Evolutionary conservation across 2,113 vertebrate genomes (phyloP).

Genomic region (Sciurus niger): DNA sequence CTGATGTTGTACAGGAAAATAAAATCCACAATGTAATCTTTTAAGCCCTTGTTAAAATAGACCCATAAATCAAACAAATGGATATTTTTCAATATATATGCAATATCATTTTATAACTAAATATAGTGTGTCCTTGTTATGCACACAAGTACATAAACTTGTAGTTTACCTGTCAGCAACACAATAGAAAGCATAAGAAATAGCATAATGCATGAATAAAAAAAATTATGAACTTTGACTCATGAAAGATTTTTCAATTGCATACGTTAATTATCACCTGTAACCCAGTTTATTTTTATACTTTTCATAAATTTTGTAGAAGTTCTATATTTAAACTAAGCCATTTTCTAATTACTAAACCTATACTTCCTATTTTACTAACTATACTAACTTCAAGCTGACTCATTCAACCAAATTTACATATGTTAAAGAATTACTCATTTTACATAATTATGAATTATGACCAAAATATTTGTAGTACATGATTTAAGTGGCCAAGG

Average conservation of each 20-base stretch:
- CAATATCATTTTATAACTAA: not conserved
- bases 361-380: not conserved
- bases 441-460: constrained; percentile 17
- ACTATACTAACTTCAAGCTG: not conserved
- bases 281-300: not conserved
- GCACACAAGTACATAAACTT: not conserved
- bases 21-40: not conserved
- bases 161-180: not conserved
- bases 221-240: not conserved
- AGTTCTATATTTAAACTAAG: not conserved
- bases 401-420: not conserved
- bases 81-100: not conserved
- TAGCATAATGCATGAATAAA: not conserved
- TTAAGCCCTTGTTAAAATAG: not conserved
- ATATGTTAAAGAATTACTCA: not conserved
- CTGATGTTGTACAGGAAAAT: not conserved
- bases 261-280: not conserved
- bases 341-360: not conserved
- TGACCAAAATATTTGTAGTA: not conserved
- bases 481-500: not conserved
- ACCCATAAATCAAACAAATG: not conserved
- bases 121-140: not conserved
- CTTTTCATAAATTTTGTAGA: not conserved
- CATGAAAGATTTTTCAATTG: not conserved
- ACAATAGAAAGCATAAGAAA: not conserved